These are phyloP conservation scores for Epicauta chinensis DNA, from an alignment of 1,140 invertebrate genomes.

Conservation along the genomic window DNA sequence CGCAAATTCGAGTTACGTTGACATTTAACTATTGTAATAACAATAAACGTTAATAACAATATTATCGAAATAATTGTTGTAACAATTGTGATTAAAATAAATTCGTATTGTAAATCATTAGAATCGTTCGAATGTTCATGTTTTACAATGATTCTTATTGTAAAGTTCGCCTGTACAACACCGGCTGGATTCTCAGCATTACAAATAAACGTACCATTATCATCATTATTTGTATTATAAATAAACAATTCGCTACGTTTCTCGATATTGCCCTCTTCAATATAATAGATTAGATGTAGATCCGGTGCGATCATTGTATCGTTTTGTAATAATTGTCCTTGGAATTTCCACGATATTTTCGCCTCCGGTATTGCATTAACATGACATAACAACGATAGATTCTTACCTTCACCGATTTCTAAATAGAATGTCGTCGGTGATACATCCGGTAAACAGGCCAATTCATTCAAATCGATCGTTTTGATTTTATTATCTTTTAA, in stretches of 20 bases:
- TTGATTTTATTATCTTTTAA: conserved; percentile 62
- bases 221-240: conserved; percentile 63
- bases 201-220: conserved; percentile 77
- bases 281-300: conserved; percentile 58
- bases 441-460: conserved; percentile 77
- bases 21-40: conserved; percentile 54
- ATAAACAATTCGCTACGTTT: conserved; percentile 71
- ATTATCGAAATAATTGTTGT: conserved; percentile 49
- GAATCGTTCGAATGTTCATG: conserved; percentile 61
- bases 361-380: conserved; percentile 73
- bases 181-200: conserved; percentile 78
- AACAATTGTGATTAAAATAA: conserved; percentile 58
- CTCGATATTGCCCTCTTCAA: conserved; percentile 61
- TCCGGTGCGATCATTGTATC: conserved; percentile 58
- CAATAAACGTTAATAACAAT: conserved; percentile 54
- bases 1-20: conserved; percentile 44
- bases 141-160: conserved; percentile 64
- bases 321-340: conserved; percentile 66
- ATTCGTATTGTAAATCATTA: conserved; percentile 56
- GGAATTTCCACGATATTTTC: conserved; percentile 72
- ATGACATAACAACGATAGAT: conserved; percentile 70
- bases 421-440: conserved; percentile 62
- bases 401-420: conserved; percentile 70
- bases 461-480: conserved; percentile 59
- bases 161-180: conserved; percentile 65